Evolutionary conservation across 2,797 vertebrate species (phyloP), one percentile per base, ranked within the genome.

Genomic region (Enteromius trimaculatus): DNA sequence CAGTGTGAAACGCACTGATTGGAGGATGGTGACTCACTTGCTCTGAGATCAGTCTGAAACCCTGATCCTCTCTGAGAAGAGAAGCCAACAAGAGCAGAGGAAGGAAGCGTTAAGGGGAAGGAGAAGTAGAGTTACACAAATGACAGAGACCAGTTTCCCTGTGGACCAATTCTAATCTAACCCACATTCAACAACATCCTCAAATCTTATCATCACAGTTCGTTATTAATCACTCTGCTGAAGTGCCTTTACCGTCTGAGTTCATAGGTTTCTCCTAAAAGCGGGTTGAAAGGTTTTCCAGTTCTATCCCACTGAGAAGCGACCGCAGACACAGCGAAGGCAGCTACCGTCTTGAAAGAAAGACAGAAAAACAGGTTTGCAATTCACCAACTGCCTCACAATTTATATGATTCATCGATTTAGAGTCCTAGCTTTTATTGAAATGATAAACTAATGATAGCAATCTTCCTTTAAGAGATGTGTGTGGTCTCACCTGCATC

Each of bases 301-400:
- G 98, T 99, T 93, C 98, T 94, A 89, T 98, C 98, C 98, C 98
- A 99, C 92, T 99, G 98, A 87, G 98, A 98, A 3, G 98, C 97
- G 83, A 99, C 98, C 16, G 98, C 97, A 53, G 98, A 99, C 84
- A 99, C 97, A 3, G 97, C 98, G 88, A 99, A 99, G 84, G 98
- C 98, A 87, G 98, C 98, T 65, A 99, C 96, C 34, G 95, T 93
- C 98, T 99, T 86, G 31, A 81, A 34, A 64, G n/a, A 37, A 10
- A 66, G 17, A 69, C 26, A 82, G n/a, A 75, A 31, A 62, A 62
- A 34, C 3, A 58, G 53, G 55, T 58, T 58, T 58, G 21, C n/a
- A 58, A 58, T 55, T 55, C 23, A 29, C 13, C 26, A 62, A 62
- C 60, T 16, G 31, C 64, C 64, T 75, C 7, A 34, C 72, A 37